These are phyloP conservation scores for Stichopus chloronotus DNA, from an alignment of 35 echinoderm and acorn worm genomes.

Conservation along the genomic window DNA sequence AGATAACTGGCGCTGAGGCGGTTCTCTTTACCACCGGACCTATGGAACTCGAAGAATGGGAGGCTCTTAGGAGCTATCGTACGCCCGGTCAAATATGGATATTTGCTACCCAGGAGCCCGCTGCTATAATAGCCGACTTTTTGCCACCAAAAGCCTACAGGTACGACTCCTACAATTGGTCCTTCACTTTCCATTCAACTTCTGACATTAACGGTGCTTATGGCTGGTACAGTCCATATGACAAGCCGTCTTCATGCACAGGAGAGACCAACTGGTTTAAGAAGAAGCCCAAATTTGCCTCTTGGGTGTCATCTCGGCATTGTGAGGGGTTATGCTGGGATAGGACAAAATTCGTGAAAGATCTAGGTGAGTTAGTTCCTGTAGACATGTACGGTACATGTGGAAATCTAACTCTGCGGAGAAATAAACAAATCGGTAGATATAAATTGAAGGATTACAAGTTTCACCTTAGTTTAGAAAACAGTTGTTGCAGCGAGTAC, in stretches of 20 bases:
- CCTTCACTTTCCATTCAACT: neutral
- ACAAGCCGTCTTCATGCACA: neutral
- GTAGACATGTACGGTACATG: conserved; percentile 58
- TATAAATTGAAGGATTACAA: conserved; percentile 49
- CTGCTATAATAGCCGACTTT: neutral
- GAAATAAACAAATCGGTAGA: neutral
- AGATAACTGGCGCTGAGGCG: neutral
- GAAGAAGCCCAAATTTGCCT: conserved; percentile 13
- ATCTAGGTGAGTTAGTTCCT: conserved; percentile 1
- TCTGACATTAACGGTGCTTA: neutral
- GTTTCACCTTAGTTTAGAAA: conserved; percentile 65
- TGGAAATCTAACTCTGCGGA: conserved; percentile 18
- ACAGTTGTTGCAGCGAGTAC: conserved; percentile 72
- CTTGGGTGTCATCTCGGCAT: conserved; percentile 43
- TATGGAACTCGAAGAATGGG: neutral
- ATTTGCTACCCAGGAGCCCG: conserved; percentile 22
- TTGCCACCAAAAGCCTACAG: conserved; percentile 20
- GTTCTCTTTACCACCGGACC: neutral
- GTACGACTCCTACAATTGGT: conserved; percentile 21
- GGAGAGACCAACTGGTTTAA: neutral
- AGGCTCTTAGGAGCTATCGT: neutral
- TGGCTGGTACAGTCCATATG: conserved; percentile 10
- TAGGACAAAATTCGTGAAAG: conserved; percentile 51
- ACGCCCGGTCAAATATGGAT: conserved; percentile 18
- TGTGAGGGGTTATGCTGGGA: conserved; percentile 52